Percentiles rank a stretch among this genome's conserved stretches.
phyloP scores from a whole-genome alignment of 1,140 invertebrate genomes.

The Fragariocoptes setiger region DNA sequence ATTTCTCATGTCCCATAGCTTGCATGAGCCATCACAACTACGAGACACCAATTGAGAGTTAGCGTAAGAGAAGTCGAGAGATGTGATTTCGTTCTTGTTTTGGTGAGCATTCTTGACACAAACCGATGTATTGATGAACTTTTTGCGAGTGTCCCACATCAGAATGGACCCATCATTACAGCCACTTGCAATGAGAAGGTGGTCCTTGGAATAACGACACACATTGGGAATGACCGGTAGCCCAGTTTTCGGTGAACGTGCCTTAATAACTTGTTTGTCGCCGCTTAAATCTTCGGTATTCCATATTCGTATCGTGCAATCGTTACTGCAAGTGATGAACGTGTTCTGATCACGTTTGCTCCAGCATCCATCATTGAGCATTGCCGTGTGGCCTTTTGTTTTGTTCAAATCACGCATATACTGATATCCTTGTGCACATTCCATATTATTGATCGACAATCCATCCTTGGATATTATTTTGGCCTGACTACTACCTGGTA shows the following conservation, averaged over 20 bases:
- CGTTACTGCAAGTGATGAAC: slow-evolving; percentile 72
- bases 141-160: slow-evolving; percentile 62
- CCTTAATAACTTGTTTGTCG: slow-evolving; percentile 60
- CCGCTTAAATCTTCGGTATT: slow-evolving; percentile 31
- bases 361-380: slow-evolving; percentile 65
- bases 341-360: slow-evolving; percentile 65
- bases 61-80: slow-evolving; percentile 57
- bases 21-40: slow-evolving; percentile 66
- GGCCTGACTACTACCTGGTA: slow-evolving; percentile 51
- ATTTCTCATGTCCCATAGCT: slow-evolving; percentile 65
- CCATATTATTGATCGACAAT: slow-evolving; percentile 64
- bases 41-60: slow-evolving; percentile 43
- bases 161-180: slow-evolving; percentile 88
- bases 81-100: slow-evolving; percentile 44
- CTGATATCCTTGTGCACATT: slow-evolving; percentile 75
- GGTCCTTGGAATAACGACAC: slow-evolving; percentile 53
- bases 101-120: slow-evolving; percentile 46
- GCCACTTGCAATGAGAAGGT: slow-evolving; percentile 51
- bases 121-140: slow-evolving; percentile 38
- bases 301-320: slow-evolving; percentile 50
- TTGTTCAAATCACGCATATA: slow-evolving; percentile 72
- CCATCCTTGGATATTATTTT: slow-evolving; percentile 87
- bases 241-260: slow-evolving; percentile 49
- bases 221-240: slow-evolving; percentile 55
- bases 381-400: slow-evolving; percentile 81